phyloP scores from a whole-genome alignment of 2,797 vertebrate species.

The Trematomus bernacchii region DNA sequence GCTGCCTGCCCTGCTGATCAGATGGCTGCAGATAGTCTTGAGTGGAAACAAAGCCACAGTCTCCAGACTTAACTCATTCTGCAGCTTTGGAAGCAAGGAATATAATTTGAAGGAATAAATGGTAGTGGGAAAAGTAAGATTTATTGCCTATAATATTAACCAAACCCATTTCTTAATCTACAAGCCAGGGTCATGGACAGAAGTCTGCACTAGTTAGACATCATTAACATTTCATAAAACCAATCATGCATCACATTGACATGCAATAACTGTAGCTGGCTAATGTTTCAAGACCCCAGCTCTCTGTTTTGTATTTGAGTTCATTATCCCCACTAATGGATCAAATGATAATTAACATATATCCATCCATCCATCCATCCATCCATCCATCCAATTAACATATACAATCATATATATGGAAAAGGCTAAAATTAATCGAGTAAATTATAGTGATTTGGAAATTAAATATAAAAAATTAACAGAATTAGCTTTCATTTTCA shows the following conservation, averaged over 20 bases:
- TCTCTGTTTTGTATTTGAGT: background rate
- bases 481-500: background rate
- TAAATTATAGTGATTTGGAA: background rate
- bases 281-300: background rate
- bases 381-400: background rate
- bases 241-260: constrained; percentile 9
- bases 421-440: background rate
- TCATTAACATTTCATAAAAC: background rate
- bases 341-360: background rate
- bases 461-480: background rate
- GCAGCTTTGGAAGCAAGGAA: constrained; percentile 10
- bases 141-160: background rate
- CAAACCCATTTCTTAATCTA: constrained; percentile 17
- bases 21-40: constrained; percentile 36
- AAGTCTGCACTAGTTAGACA: constrained; percentile 18
- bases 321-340: background rate
- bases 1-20: constrained; percentile 37
- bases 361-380: no score
- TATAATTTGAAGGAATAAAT: constrained; percentile 5
- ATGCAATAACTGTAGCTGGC: background rate
- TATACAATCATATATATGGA: background rate
- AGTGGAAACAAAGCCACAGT: constrained; percentile 40
- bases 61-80: constrained; percentile 13
- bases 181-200: background rate
- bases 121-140: constrained; percentile 11